Conservation (phyloP, 2,113 vertebrate species). For the Nesogale talazaci region DNA sequence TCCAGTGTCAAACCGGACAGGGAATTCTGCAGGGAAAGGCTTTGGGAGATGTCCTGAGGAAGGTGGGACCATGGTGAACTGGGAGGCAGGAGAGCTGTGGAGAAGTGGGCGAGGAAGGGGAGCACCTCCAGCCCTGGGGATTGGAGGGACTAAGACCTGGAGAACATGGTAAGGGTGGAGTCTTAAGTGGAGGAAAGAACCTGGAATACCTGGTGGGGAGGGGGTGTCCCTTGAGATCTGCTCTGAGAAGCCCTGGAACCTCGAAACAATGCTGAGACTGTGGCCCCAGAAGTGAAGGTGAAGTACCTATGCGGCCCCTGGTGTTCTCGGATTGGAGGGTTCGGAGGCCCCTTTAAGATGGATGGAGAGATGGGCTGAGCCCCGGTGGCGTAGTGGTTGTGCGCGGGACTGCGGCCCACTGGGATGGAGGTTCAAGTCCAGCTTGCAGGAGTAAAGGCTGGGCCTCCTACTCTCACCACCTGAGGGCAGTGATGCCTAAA, state of each 20-base stretch:
- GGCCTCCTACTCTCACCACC: too few relatives aligned
- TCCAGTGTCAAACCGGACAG: neutral
- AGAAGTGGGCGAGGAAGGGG: neutral
- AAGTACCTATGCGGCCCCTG: neutral
- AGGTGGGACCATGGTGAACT: neutral
- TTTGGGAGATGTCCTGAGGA: rapidly evolving
- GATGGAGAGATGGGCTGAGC: neutral
- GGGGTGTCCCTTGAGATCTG: neutral
- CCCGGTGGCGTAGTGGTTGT: too few relatives aligned
- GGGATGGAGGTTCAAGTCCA: too few relatives aligned
- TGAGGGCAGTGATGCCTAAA: too few relatives aligned
- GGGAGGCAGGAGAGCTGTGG: neutral
- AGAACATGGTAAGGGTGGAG: neutral
- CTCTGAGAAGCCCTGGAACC: neutral
- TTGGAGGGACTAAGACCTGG: neutral
- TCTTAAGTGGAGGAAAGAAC: neutral
- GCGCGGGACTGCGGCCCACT: too few relatives aligned
- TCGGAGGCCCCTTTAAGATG: neutral
- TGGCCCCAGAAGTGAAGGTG: neutral
- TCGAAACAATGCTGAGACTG: neutral
- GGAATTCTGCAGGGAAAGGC: neutral
- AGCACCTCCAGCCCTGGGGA: neutral
- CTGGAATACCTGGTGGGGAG: neutral
- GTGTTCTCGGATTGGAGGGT: neutral
- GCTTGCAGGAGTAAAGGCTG: too few relatives aligned